Evolutionary conservation across 2,888 invertebrate species (phyloP).

Genomic region (Drosophila gaucha): DNA sequence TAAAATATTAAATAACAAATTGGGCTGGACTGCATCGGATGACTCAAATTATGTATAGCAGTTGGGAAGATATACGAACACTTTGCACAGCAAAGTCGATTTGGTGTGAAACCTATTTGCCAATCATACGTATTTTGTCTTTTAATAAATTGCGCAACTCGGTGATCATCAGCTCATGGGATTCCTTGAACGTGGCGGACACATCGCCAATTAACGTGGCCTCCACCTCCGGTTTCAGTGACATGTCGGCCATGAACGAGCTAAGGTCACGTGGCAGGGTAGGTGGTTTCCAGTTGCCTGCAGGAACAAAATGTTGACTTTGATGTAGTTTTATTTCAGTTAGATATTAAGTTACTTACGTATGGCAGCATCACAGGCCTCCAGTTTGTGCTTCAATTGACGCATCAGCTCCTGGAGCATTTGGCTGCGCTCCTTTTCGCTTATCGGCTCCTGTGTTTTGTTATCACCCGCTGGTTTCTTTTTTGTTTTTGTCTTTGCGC

Average conservation of each 20-base stretch:
- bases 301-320: neutral
- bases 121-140: constrained; percentile 84
- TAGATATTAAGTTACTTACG: constrained; percentile 67
- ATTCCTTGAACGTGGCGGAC: constrained; percentile 82
- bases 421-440: constrained; percentile 83
- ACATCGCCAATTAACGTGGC: constrained; percentile 82
- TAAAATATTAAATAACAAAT: constrained; percentile 79
- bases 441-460: constrained; percentile 65
- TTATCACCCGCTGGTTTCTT: constrained; percentile 63
- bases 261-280: constrained; percentile 80
- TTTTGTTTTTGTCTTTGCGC: constrained; percentile 75
- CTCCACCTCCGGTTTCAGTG: constrained; percentile 83
- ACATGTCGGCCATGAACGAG: constrained; percentile 84
- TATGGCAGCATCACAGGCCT: constrained; percentile 81
- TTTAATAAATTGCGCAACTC: constrained; percentile 83
- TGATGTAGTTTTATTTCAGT: neutral
- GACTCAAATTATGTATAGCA: constrained; percentile 24
- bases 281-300: constrained; percentile 82
- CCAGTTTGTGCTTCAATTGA: constrained; percentile 82
- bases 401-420: constrained; percentile 83
- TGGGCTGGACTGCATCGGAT: constrained; percentile 35
- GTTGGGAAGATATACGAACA: constrained; percentile 14
- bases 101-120: constrained; percentile 68
- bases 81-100: constrained; percentile 70
- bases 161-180: constrained; percentile 82